Evolutionary conservation across 30 jellyfish, hydroid and myxozoan genomes (phyloP), one percentile per base, ranked within the genome.

Genomic region (Clytia hemisphaerica): DNA sequence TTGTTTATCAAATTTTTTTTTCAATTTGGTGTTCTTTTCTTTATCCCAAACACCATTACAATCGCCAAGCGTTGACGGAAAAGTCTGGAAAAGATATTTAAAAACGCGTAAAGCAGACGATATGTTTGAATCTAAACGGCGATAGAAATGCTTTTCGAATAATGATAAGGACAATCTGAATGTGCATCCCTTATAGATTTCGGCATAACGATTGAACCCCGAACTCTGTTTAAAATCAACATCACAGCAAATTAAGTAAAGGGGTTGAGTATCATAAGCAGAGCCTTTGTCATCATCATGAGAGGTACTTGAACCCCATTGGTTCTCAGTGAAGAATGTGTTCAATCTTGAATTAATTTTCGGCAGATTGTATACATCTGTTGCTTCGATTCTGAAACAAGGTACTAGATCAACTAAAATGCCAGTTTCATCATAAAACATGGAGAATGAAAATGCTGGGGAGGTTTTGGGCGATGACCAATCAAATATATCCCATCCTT

Each of bases 381-480:
- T 9, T n/a, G 4, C 9, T 46, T 3, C 30, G 24, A 46, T n/a
- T 9, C 60, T 27, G 24, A 46, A n/a, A 30, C 60, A 46, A 4
- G 60, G 60, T n/a, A 46, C 60, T 2, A 46, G 60, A 9, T 46
- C 60, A 2, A 46, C 24, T 9, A 46, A 9, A 9, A 46, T 46
- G 6, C 60, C 60, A 2, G 60, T 46, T n/a, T 46, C 6, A 4
- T 46, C 60, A 46, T 46, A 46, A 46, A 46, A 46, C 60, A 46
- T 46, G 19, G 60, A 46, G 9, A 46, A n/a, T 3, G 60, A 46
- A 30, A 46, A 46, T n/a, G 60, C 60, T 46, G 60, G 60, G 5
- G 60, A 46, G 19, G 19, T 27, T 46, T 3, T 9, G 3, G 3
- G 4, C 24, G 30, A n/a, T 46, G 60, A 46, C 19, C 24, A 46